These are phyloP conservation scores for Hemiscyllium ocellatum DNA, from an alignment of 2,113 vertebrate species.

Conservation along the genomic window DNA sequence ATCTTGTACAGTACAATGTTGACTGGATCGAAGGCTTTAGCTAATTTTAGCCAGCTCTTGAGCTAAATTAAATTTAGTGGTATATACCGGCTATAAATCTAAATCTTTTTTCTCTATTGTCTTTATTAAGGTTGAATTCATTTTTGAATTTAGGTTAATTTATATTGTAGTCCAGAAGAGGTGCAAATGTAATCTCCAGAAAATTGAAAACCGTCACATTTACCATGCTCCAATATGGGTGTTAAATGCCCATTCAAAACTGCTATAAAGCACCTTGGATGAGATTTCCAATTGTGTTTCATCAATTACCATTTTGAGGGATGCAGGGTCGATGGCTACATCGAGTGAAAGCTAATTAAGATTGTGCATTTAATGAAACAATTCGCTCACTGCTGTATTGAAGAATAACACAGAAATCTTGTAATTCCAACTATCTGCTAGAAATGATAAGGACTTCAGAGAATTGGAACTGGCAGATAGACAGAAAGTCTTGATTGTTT, in stretches of 20 bases:
- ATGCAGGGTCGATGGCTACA: neutral
- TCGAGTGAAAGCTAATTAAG: conserved; percentile 6
- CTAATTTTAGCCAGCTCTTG: neutral
- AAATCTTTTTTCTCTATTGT: neutral
- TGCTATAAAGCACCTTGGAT: neutral
- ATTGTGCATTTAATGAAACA: neutral
- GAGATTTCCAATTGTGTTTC: neutral
- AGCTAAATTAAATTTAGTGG: neutral
- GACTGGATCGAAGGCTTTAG: neutral
- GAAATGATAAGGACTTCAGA: neutral
- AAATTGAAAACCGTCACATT: conserved; percentile 26
- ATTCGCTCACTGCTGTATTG: neutral
- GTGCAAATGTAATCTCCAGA: neutral
- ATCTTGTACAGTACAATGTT: neutral
- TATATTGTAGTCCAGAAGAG: neutral
- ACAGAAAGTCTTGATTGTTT: neutral
- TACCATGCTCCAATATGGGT: neutral
- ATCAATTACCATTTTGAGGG: neutral
- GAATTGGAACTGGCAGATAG: neutral
- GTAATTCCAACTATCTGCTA: neutral
- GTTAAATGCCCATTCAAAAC: neutral
- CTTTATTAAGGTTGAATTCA: neutral
- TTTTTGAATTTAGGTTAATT: conserved; percentile 8
- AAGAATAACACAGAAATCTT: neutral
- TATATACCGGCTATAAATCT: neutral